phyloP scores from a whole-genome alignment of 2,113 vertebrate genomes.

The Climacteris rufus region DNA sequence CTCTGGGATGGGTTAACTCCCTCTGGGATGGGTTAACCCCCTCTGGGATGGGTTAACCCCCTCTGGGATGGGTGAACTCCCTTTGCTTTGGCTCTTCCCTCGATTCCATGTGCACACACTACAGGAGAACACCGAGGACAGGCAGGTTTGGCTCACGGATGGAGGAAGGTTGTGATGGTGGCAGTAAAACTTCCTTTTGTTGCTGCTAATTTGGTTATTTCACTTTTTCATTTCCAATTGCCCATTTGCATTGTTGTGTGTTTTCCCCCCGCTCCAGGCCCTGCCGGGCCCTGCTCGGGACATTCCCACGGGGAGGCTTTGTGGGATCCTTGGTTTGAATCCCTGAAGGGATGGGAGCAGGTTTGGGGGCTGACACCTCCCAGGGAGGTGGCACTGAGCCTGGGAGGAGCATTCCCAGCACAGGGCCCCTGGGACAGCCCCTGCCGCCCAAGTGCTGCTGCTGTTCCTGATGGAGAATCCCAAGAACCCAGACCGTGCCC shows the following conservation, averaged over 20 bases:
- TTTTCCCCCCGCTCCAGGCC: not conserved
- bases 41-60: not conserved
- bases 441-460: not conserved
- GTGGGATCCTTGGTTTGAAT: not conserved
- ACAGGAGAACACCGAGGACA: constrained; percentile 8
- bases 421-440: not conserved
- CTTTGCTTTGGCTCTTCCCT: not conserved
- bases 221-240: not conserved
- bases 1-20: not conserved
- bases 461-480: not conserved
- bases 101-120: not conserved
- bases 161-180: constrained; percentile 21
- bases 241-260: not conserved
- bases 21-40: not conserved
- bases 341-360: not conserved
- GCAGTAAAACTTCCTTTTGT: constrained; percentile 15
- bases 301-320: not conserved
- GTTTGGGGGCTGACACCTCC: rapidly evolving
- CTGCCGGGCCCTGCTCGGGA: not conserved
- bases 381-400: too few species aligned
- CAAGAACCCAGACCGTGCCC: not conserved
- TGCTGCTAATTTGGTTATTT: not conserved
- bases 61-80: not conserved
- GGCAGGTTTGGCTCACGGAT: not conserved
- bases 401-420: constrained; percentile 46